phyloP scores from a whole-genome alignment of 2,113 vertebrate genomes.

The Micromys minutus region DNA sequence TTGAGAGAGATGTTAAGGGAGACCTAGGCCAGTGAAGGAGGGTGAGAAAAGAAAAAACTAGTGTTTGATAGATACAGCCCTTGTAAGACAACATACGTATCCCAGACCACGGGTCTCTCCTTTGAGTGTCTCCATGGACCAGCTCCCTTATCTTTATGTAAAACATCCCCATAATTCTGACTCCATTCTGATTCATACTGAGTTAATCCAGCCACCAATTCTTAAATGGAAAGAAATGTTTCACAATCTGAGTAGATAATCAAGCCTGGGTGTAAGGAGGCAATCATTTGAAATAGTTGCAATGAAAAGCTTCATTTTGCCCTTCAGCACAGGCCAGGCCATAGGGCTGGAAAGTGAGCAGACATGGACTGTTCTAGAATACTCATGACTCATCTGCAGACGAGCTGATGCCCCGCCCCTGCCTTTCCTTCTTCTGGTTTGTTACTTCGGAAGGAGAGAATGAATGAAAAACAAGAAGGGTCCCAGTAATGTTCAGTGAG shows the following conservation, averaged over 20 bases:
- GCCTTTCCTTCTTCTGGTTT: background rate
- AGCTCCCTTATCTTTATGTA: slow-evolving; percentile 27
- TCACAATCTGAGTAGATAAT: slow-evolving; percentile 1
- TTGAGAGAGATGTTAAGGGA: slow-evolving; percentile 21
- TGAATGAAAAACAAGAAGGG: background rate
- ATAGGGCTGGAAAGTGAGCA: background rate
- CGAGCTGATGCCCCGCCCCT: background rate
- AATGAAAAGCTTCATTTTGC: background rate
- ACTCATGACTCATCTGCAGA: background rate
- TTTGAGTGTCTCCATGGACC: background rate
- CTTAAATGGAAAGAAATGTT: slow-evolving; percentile 18
- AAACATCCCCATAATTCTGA: slow-evolving; percentile 10
- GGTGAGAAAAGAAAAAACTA: slow-evolving; percentile 12
- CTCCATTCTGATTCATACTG: slow-evolving; percentile 35
- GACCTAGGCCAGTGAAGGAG: background rate
- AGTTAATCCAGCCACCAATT: background rate
- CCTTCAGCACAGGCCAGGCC: background rate
- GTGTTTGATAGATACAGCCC: background rate
- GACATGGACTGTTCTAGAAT: background rate
- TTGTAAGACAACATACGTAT: background rate
- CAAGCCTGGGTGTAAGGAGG: slow-evolving; percentile 26
- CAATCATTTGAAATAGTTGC: background rate
- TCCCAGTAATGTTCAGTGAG: background rate
- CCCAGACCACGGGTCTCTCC: background rate
- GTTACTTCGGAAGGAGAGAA: slow-evolving; percentile 18